These are phyloP conservation scores for Copidosoma floridanum DNA, from an alignment of 1,140 invertebrate genomes.

Conservation along the genomic window DNA sequence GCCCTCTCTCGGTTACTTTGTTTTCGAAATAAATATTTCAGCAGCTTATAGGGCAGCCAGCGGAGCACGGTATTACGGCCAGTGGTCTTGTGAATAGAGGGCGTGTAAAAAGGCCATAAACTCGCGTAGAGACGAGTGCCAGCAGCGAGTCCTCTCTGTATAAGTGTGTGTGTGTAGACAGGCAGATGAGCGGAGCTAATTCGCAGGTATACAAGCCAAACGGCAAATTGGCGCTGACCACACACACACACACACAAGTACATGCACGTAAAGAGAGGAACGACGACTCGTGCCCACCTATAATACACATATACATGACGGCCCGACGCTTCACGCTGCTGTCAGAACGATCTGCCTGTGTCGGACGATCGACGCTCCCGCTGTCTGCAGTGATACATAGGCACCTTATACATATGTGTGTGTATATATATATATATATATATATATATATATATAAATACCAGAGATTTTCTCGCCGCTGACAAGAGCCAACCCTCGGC, in stretches of 20 bases:
- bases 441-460: too few relatives aligned
- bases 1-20: too few relatives aligned
- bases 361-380: constrained; percentile 21
- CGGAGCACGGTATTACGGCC: too few relatives aligned
- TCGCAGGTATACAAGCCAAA: constrained; percentile 45
- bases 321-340: constrained; percentile 1
- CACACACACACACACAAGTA: too few relatives aligned
- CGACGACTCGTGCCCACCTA: too few relatives aligned
- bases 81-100: constrained; percentile 21
- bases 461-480: too few relatives aligned
- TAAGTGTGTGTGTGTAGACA: constrained; percentile 5
- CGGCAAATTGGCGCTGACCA: constrained; percentile 49
- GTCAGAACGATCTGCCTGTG: constrained; percentile 24
- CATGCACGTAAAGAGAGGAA: too few relatives aligned
- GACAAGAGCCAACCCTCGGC: too few relatives aligned
- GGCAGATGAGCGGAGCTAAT: constrained; percentile 41
- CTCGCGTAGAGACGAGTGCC: constrained; percentile 33
- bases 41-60: background rate
- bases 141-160: constrained; percentile 12
- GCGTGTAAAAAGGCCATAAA: constrained; percentile 37
- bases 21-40: constrained; percentile 22
- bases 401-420: too few relatives aligned
- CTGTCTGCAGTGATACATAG: too few relatives aligned
- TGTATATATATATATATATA: too few relatives aligned
- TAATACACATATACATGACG: too few relatives aligned